Conservation (phyloP, 2,888 invertebrate genomes). For the Barypeithes pellucidus region DNA sequence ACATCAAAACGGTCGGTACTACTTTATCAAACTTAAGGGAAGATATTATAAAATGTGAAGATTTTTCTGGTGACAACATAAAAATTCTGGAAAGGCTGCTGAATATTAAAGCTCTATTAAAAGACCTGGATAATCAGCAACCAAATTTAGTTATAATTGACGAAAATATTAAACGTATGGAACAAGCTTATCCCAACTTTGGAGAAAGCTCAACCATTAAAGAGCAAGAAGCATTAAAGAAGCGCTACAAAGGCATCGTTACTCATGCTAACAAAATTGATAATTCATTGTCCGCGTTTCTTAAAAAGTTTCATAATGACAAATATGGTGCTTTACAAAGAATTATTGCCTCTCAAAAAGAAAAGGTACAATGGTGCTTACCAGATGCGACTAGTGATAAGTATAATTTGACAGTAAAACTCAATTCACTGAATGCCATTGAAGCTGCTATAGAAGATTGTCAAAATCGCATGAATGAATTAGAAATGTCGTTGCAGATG, state of each 20-base stretch:
- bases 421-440: slow-evolving; percentile 84
- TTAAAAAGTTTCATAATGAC: slow-evolving; percentile 91
- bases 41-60: slow-evolving; percentile 90
- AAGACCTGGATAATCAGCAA: slow-evolving; percentile 80
- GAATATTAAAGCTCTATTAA: slow-evolving; percentile 82
- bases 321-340: slow-evolving; percentile 87
- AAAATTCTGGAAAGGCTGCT: slow-evolving; percentile 87
- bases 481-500: slow-evolving; percentile 81
- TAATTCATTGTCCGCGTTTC: slow-evolving; percentile 82
- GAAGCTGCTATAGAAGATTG: slow-evolving; percentile 83
- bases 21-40: slow-evolving; percentile 84
- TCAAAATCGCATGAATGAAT: slow-evolving; percentile 77
- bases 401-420: slow-evolving; percentile 93
- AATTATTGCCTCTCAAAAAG: slow-evolving; percentile 85
- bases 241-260: slow-evolving; percentile 85
- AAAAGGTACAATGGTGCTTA: slow-evolving; percentile 93
- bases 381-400: slow-evolving; percentile 92
- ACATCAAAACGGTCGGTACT: slow-evolving; percentile 82
- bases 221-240: slow-evolving; percentile 87
- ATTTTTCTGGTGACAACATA: slow-evolving; percentile 89
- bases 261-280: slow-evolving; percentile 88
- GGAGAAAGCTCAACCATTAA: slow-evolving; percentile 85
- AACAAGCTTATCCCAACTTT: slow-evolving; percentile 83
- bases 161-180: slow-evolving; percentile 80
- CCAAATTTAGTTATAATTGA: slow-evolving; percentile 80